Evolutionary conservation across 1,140 invertebrate genomes (phyloP).

Genomic region (Drosophila miranda): DNA sequence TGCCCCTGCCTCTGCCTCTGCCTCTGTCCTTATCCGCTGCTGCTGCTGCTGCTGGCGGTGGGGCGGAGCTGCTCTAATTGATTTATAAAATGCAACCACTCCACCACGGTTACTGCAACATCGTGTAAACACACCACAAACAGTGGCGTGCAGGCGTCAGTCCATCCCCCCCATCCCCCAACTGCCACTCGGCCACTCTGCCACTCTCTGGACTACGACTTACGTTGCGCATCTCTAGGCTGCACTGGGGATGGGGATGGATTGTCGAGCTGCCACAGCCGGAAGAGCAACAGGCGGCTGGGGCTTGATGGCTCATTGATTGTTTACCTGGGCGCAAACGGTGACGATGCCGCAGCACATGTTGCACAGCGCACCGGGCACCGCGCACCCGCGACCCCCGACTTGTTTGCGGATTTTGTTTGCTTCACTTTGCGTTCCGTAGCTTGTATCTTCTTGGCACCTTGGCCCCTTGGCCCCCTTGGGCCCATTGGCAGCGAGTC

Average conservation of each 20-base stretch:
- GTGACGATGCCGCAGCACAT: slow-evolving; percentile 32
- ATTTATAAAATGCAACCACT: slow-evolving; percentile 53
- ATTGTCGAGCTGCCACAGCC: neutral
- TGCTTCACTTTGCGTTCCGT: slow-evolving; percentile 49
- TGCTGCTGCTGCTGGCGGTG: slow-evolving; percentile 18
- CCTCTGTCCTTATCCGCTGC: neutral
- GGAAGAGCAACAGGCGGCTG: slow-evolving; percentile 27
- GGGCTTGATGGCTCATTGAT: slow-evolving; percentile 49
- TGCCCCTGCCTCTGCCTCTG: slow-evolving; percentile 1
- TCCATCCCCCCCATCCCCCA: slow-evolving; percentile 8
- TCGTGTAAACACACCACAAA: slow-evolving; percentile 41
- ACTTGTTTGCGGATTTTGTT: slow-evolving; percentile 63
- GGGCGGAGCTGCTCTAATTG: slow-evolving; percentile 62
- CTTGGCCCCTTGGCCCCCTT: slow-evolving; percentile 5
- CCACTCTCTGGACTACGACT: slow-evolving; percentile 4
- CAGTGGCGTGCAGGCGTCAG: slow-evolving; percentile 40
- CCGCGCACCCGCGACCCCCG: slow-evolving; percentile 1
- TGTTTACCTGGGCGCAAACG: slow-evolving; percentile 58
- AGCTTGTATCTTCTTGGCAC: slow-evolving; percentile 49
- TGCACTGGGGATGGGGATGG: neutral
- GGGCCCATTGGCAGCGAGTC: slow-evolving; percentile 3
- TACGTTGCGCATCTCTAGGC: slow-evolving; percentile 24
- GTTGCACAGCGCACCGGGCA: slow-evolving; percentile 11
- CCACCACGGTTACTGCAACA: slow-evolving; percentile 25
- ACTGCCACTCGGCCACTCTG: neutral